These are phyloP conservation scores for Ceuthmochares aereus DNA, from an alignment of 2,113 vertebrate species.

Conservation along the genomic window DNA sequence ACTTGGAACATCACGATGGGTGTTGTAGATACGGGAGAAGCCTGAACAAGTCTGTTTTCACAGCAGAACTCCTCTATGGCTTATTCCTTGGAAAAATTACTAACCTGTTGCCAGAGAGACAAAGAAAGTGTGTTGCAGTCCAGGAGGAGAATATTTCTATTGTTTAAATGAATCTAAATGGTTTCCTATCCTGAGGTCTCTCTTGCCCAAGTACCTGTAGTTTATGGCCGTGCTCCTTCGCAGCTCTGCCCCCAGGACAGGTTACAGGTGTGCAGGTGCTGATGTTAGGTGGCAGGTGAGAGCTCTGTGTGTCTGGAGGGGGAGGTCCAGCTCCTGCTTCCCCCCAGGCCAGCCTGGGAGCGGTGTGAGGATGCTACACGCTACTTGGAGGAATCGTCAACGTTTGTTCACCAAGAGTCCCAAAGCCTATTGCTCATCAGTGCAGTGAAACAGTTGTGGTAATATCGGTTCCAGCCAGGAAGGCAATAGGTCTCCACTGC, in stretches of 20 bases:
- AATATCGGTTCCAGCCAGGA: background rate
- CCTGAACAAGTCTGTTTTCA: background rate
- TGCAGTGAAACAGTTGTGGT: background rate
- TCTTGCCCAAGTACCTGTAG: background rate
- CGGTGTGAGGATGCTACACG: rapidly evolving
- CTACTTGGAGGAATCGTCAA: background rate
- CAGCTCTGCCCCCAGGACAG: background rate
- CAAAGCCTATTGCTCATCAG: background rate
- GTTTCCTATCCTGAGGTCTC: background rate
- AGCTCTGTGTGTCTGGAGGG: background rate
- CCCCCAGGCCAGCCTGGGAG: background rate
- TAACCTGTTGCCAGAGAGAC: background rate
- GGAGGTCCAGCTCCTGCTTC: background rate
- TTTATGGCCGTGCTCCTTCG: background rate
- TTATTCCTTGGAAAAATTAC: background rate
- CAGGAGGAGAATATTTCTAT: background rate
- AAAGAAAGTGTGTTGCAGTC: background rate
- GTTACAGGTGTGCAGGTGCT: background rate
- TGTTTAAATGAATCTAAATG: background rate
- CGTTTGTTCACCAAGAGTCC: background rate
- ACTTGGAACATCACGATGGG: background rate
- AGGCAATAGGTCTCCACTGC: background rate
- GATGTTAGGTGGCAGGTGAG: background rate
- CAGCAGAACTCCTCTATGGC: background rate
- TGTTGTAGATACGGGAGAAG: background rate